Percentiles rank a stretch among this genome's conserved stretches.
phyloP scores from a whole-genome alignment of 2,888 invertebrate genomes.

The Archips xylosteana region DNA sequence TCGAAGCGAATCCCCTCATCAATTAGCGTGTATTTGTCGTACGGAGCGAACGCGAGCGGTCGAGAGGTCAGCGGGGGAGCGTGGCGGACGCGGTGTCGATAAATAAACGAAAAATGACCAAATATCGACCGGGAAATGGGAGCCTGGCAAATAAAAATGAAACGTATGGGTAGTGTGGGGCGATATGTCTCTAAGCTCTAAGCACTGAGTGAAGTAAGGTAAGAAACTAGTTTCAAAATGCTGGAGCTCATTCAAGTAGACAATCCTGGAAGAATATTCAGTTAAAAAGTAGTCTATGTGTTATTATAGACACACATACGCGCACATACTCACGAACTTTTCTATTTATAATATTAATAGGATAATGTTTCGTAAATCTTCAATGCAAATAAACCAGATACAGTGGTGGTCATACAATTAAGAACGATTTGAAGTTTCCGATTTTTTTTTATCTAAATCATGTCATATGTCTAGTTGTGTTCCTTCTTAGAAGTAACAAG shows the following conservation, averaged over 20 bases:
- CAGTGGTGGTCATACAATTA: too few relatives aligned
- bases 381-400: too few relatives aligned
- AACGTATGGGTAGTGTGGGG: neutral
- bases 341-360: too few relatives aligned
- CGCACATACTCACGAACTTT: too few relatives aligned
- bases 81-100: slow-evolving; percentile 22
- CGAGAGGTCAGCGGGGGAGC: slow-evolving; percentile 31
- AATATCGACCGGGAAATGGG: slow-evolving; percentile 35
- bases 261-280: too few relatives aligned
- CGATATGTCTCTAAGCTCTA: neutral
- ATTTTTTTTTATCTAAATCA: too few relatives aligned
- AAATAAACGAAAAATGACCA: slow-evolving; percentile 34
- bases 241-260: neutral
- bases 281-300: too few relatives aligned
- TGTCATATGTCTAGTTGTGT: too few relatives aligned
- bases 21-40: slow-evolving; percentile 32
- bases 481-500: too few relatives aligned
- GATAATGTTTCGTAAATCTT: too few relatives aligned
- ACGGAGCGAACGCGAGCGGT: slow-evolving; percentile 15
- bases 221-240: neutral
- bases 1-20: slow-evolving; percentile 1
- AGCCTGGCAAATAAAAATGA: slow-evolving; percentile 2
- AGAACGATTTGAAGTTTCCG: too few relatives aligned
- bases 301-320: too few relatives aligned
- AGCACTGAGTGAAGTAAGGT: neutral